Evolutionary conservation across 2,113 vertebrate species (phyloP).

Genomic region (Pontoporia blainvillei): DNA sequence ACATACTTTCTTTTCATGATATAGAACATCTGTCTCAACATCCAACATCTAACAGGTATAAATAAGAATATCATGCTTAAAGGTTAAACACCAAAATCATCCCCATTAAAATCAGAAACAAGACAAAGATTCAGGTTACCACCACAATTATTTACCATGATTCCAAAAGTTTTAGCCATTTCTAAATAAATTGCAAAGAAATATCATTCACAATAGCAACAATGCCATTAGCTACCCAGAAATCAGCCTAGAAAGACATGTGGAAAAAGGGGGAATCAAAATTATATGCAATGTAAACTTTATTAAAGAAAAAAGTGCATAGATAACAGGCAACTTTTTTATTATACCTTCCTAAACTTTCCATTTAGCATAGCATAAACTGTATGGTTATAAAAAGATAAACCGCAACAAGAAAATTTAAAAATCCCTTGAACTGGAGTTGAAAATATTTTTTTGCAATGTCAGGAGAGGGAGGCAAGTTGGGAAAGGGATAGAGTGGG

Average conservation of each 20-base stretch:
- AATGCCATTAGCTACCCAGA: not conserved
- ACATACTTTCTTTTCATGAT: not conserved
- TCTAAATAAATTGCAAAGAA: not conserved
- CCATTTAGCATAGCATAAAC: not conserved
- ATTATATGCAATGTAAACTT: not conserved
- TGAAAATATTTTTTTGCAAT: not conserved
- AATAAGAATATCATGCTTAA: not conserved
- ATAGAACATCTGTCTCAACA: not conserved
- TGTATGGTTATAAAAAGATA: not conserved
- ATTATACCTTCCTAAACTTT: not conserved
- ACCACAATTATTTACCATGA: not conserved
- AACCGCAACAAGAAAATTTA: not conserved
- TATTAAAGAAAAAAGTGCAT: not conserved
- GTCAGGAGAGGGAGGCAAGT: not conserved
- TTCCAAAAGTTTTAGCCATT: not conserved
- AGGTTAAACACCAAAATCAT: not conserved
- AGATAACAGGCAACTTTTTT: not conserved
- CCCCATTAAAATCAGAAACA: not conserved
- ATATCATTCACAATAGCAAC: not conserved
- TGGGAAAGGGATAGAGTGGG: not conserved
- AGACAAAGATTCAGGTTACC: not conserved
- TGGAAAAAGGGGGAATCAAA: not conserved
- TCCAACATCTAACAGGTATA: not conserved
- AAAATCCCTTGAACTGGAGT: too few relatives aligned
- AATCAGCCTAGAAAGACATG: not conserved